These are phyloP conservation scores for Lophotriccus pileatus DNA, from an alignment of 2,797 vertebrate genomes.

Conservation along the genomic window DNA sequence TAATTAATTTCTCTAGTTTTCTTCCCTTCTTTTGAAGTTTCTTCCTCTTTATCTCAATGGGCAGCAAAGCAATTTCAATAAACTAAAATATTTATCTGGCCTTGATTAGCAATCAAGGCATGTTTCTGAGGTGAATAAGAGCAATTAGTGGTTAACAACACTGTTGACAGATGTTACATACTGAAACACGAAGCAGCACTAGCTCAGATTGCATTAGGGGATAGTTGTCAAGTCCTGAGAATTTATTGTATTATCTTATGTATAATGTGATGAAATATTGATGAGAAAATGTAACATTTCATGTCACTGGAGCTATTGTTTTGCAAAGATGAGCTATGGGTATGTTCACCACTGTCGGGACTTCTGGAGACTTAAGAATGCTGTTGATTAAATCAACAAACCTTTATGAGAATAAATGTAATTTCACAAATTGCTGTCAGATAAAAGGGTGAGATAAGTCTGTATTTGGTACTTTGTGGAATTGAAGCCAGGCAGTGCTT, in stretches of 20 bases:
- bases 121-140: background rate
- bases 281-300: conserved; percentile 29
- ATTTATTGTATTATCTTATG: conserved; percentile 43
- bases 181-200: conserved; percentile 20
- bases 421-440: conserved; percentile 26
- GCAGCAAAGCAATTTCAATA: background rate
- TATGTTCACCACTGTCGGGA: background rate
- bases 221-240: conserved; percentile 8
- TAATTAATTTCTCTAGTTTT: background rate
- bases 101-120: background rate
- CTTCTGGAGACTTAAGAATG: background rate
- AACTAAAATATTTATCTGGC: background rate
- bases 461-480: background rate
- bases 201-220: conserved; percentile 24
- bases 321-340: background rate
- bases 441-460: background rate
- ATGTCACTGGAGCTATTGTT: conserved; percentile 24
- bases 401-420: conserved; percentile 23
- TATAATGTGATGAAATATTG: conserved; percentile 45
- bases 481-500: background rate
- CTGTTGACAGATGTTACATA: conserved; percentile 21
- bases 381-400: conserved; percentile 20
- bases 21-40: background rate
- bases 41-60: background rate
- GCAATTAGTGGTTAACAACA: conserved; percentile 32